Conservation (phyloP, 1,140 invertebrate species). For the Drosophila athabasca region DNA sequence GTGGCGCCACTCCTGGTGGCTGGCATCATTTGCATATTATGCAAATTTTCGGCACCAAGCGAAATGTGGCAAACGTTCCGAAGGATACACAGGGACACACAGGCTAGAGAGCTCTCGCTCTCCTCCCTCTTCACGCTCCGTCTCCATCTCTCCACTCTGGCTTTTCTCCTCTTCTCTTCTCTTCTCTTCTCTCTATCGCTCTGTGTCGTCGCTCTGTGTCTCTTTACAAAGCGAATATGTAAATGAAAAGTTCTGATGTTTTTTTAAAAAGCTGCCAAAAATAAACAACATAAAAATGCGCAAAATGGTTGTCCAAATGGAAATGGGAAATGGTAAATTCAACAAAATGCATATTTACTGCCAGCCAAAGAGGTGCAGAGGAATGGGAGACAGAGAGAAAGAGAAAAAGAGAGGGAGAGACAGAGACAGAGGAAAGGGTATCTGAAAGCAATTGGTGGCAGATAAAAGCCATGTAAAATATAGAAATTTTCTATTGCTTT, state of each 20-base stretch:
- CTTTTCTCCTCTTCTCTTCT: constrained; percentile 9
- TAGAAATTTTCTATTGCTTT: not conserved
- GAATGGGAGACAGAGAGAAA: not conserved
- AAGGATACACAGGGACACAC: constrained; percentile 65
- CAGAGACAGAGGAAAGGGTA: constrained; percentile 15
- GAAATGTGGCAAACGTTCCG: constrained; percentile 67
- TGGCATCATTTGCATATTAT: constrained; percentile 83
- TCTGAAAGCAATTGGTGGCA: not conserved
- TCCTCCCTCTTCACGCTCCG: not conserved
- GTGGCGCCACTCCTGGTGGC: constrained; percentile 10
- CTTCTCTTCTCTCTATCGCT: not conserved
- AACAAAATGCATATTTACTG: constrained; percentile 77
- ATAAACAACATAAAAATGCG: constrained; percentile 80
- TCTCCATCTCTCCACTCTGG: constrained; percentile 4
- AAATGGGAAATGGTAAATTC: constrained; percentile 68
- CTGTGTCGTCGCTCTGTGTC: constrained; percentile 20
- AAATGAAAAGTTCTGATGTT: constrained; percentile 78
- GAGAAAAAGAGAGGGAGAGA: too few species aligned
- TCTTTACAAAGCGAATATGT: constrained; percentile 75
- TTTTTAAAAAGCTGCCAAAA: constrained; percentile 77
- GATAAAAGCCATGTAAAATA: not conserved
- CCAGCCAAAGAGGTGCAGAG: constrained; percentile 39
- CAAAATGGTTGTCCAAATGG: constrained; percentile 64
- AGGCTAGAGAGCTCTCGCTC: too few species aligned
- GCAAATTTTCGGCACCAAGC: constrained; percentile 78